A percentile compares a stretch with the other conserved stretches of the same genome.
Evolutionary conservation across 1,140 invertebrate species (phyloP).

Genomic region (Drosophila watanabei): DNA sequence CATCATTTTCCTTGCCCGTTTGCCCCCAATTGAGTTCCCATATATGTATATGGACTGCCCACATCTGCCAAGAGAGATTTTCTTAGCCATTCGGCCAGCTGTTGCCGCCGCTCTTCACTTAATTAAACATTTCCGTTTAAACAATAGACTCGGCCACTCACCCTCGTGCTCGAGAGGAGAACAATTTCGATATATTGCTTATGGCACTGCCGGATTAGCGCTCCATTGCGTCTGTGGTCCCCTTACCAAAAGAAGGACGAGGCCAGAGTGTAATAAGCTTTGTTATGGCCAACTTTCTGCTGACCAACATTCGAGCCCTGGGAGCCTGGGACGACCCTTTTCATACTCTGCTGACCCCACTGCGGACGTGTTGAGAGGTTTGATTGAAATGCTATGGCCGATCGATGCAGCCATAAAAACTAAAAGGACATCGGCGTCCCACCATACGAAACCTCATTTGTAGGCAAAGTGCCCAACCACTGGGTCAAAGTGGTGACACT

Average conservation of each 20-base stretch:
- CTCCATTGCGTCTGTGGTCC: conserved; percentile 22
- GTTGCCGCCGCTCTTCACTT: conserved; percentile 39
- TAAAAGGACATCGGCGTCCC: conserved; percentile 52
- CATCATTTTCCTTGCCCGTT: conserved; percentile 3
- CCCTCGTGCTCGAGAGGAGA: background rate
- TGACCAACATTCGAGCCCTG: background rate
- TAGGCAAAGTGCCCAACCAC: conserved; percentile 59
- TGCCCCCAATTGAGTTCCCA: background rate
- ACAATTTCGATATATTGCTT: conserved; percentile 28
- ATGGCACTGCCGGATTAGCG: conserved; percentile 39
- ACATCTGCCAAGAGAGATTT: conserved; percentile 34
- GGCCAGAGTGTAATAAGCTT: conserved; percentile 55
- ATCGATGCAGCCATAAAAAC: conserved; percentile 61
- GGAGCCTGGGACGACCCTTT: conserved; percentile 10
- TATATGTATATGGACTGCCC: conserved; percentile 17
- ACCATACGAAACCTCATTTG: conserved; percentile 53
- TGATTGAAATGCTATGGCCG: conserved; percentile 53
- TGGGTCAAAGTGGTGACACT: conserved; percentile 57
- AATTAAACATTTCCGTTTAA: conserved; percentile 67
- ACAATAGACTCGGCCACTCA: conserved; percentile 37
- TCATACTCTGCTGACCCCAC: conserved; percentile 22
- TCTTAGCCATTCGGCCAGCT: conserved; percentile 33
- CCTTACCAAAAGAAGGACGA: background rate
- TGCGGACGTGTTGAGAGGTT: conserved; percentile 56
- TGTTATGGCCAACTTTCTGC: conserved; percentile 64